Evolutionary conservation across 2,888 invertebrate species (phyloP).

Genomic region (Pammene aurita): DNA sequence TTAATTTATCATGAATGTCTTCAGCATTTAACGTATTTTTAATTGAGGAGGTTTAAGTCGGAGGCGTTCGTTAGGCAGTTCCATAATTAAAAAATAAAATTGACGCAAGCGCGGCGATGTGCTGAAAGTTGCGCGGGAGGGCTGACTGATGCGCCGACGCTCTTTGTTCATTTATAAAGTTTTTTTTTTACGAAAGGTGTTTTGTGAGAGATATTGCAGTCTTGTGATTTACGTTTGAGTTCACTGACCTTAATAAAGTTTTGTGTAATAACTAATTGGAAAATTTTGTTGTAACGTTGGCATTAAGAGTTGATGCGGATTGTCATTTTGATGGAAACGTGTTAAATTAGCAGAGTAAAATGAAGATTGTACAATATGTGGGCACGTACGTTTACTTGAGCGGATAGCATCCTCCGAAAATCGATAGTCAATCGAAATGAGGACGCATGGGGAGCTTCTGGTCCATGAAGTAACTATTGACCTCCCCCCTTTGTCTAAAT

Average conservation of each 20-base stretch:
- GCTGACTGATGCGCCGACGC: slow-evolving; percentile 56
- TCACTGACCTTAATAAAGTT: slow-evolving; percentile 24
- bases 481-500: too few species aligned
- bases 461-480: too few species aligned
- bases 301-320: too few species aligned
- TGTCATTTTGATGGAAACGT: too few species aligned
- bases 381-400: too few species aligned
- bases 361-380: too few species aligned
- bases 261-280: background rate
- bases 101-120: slow-evolving; percentile 61
- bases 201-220: slow-evolving; percentile 34
- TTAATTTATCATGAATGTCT: background rate
- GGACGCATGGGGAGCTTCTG: too few species aligned
- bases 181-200: slow-evolving; percentile 34
- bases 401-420: too few species aligned
- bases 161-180: slow-evolving; percentile 45
- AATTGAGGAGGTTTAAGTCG: slow-evolving; percentile 44
- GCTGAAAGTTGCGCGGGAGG: slow-evolving; percentile 64
- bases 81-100: slow-evolving; percentile 76
- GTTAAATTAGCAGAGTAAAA: too few species aligned
- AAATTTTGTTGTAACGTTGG: too few species aligned
- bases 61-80: slow-evolving; percentile 74
- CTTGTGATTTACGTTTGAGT: slow-evolving; percentile 26
- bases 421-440: too few species aligned
- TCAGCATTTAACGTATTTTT: slow-evolving; percentile 39